Evolutionary conservation across 1,140 invertebrate genomes (phyloP), one percentile per base, ranked within the genome.

Genomic region (Bombus ignitus): DNA sequence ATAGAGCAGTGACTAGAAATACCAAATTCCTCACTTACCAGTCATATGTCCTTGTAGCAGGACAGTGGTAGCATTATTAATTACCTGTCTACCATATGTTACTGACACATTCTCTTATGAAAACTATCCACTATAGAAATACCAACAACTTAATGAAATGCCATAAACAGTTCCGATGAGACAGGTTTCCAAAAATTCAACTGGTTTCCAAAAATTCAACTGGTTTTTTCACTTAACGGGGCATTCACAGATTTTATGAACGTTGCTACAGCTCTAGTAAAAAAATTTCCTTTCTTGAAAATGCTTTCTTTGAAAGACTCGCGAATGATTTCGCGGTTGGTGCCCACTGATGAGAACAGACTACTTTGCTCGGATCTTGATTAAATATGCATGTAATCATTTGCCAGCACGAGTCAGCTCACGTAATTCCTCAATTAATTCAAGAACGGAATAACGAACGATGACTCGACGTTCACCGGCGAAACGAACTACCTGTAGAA

Each of bases 321-420:
- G 10, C 4, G 37, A 42, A 35, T 44, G 25, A 44, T 42, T 79
- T 79, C 39, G 39, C 82, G 62, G 37, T 70, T 65, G 47, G 10
- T 37, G 66, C 39, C 32, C 39, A 12, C 57, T 5, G 39, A 71
- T 72, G 22, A n/a, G 22, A 71, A 84, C 75, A 47, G 47, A 12
- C 28, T n/a, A 39, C 25, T 25, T 72, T n/a, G 13, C 70, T 13
- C 57, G 72, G 25, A 35, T 32, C 13, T 79, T 84, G 79, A 79
- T 84, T 84, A 78, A 84, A 84, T 70, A 79, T 84, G 76, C 66
- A 71, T 47, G 66, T 70, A 71, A 79, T 77, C 65, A 28, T 42
- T 71, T 47, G 25, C 66, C 66, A 62, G 76, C 66, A 72, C 83
- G 81, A 83, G 59, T 44, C 81, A 1, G 42, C 81, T 59, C 75